phyloP scores from a whole-genome alignment of 2,888 invertebrate species.

The Phasia obesa region DNA sequence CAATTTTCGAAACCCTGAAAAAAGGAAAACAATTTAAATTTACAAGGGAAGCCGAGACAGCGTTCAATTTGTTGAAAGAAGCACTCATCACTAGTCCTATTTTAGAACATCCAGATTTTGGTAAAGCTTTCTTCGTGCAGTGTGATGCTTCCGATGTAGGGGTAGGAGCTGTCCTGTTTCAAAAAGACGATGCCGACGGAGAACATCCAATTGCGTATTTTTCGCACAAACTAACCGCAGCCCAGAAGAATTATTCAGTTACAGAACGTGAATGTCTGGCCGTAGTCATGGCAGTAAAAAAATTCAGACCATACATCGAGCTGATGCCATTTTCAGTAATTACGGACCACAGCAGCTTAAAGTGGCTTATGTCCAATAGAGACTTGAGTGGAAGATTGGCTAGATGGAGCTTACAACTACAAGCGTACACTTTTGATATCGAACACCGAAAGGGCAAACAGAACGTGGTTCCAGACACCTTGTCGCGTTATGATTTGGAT shows the following conservation, averaged over 20 bases:
- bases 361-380: not conserved
- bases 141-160: constrained; percentile 52
- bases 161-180: too few relatives aligned
- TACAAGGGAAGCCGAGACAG: not conserved
- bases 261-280: too few relatives aligned
- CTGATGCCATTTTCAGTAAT: too few relatives aligned
- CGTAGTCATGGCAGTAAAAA: too few relatives aligned
- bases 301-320: too few relatives aligned
- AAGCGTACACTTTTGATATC: not conserved
- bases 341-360: too few relatives aligned
- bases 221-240: too few relatives aligned
- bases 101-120: not conserved
- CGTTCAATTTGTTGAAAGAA: not conserved
- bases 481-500: not conserved
- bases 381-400: not conserved
- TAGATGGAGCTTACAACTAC: not conserved
- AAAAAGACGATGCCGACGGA: too few relatives aligned
- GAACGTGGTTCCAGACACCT: not conserved
- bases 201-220: too few relatives aligned
- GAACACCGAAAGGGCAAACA: not conserved
- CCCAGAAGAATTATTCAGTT: too few relatives aligned
- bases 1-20: not conserved
- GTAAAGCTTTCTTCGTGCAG: constrained; percentile 5
- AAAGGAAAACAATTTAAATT: not conserved
- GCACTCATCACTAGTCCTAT: not conserved